Conservation (phyloP, 2,888 invertebrate genomes). For the Dioctria linearis region DNA sequence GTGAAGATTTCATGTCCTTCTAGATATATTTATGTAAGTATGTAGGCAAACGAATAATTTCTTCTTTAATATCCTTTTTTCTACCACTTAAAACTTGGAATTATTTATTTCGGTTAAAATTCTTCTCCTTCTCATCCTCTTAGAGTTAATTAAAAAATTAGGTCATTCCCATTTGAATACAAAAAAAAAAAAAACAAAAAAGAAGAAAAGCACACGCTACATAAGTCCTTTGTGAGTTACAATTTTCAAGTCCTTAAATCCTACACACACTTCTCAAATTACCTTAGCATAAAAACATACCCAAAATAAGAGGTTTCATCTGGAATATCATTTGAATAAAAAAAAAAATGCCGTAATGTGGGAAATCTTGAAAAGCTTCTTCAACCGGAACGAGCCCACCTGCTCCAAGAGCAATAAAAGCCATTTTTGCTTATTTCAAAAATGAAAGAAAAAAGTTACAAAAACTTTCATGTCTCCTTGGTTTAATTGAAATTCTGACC, state of each 20-base stretch:
- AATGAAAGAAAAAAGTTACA: not conserved
- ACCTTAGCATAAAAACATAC: not conserved
- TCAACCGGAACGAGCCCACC: slow-evolving; percentile 30
- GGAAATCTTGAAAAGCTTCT: slow-evolving; percentile 12
- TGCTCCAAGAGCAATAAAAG: slow-evolving; percentile 34
- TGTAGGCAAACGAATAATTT: too few species aligned
- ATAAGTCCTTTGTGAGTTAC: too few species aligned
- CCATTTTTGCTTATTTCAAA: slow-evolving; percentile 2
- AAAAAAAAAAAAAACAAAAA: too few species aligned
- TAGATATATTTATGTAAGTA: too few species aligned
- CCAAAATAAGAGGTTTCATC: slow-evolving; percentile 27
- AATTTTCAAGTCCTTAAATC: too few species aligned
- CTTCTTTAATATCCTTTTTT: too few species aligned
- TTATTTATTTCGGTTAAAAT: too few species aligned
- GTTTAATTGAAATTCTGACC: slow-evolving; percentile 48
- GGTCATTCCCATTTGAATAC: not conserved
- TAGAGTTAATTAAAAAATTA: not conserved
- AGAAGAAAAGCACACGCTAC: too few species aligned
- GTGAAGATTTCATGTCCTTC: too few species aligned
- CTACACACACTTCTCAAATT: too few species aligned
- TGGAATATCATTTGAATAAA: slow-evolving; percentile 36
- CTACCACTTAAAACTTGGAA: too few species aligned
- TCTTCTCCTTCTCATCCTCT: too few species aligned
- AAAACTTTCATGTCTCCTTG: slow-evolving; percentile 29
- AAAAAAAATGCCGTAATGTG: slow-evolving; percentile 12